Evolutionary conservation across 2,797 vertebrate species (phyloP), one percentile per base, ranked within the genome.

Genomic region (Lithobates sylvaticus): DNA sequence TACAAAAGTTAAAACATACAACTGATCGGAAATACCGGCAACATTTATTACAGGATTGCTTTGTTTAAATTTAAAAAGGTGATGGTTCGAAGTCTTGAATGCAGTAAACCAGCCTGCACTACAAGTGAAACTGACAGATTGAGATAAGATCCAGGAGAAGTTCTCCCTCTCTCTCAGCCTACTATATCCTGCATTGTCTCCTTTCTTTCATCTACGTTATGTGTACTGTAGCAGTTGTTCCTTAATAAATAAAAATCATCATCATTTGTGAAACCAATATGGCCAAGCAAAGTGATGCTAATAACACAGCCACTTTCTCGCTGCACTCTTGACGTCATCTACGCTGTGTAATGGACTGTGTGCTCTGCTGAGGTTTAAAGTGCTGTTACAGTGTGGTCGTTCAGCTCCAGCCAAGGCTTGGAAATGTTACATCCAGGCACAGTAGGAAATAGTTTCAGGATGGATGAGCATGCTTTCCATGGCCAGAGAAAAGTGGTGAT

Each of bases 281-380:
- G 32, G 39, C 78, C 67, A 36, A 36, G 67, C 44, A 69, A 71
- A 81, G 26, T 27, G 29, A 81, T 81, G 47, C 69, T 58, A 32
- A 73, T 54, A 81, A 61, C 16, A n/a, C 15, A 34, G 50, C 36
- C 69, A 64, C 79, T 72, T 61, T 81, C n/a, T 73, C 68, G 15
- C 47, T 54, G 47, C 79, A 72, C 71, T n/a, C 58, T 26, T 81
- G 80, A 73, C 54, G 70, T 82, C 70, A 82, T 58, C 80, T 13
- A 27, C 15, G 23, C 50, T 64, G 50, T 73, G 80, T 73, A 64
- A 39, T 82, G 50, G 27, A 44, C 80, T 82, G 50, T 64, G 80
- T 64, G 80, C 80, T 42, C 70, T 82, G 9, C 50, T 81, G 69
- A 72, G 79, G 54, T 61, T 81, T 72, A 72, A 67, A 81, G 77